A percentile compares a stretch with the other conserved stretches of the same genome.
phyloP scores from a whole-genome alignment of 2,888 invertebrate genomes.

The Papilio elwesi region DNA sequence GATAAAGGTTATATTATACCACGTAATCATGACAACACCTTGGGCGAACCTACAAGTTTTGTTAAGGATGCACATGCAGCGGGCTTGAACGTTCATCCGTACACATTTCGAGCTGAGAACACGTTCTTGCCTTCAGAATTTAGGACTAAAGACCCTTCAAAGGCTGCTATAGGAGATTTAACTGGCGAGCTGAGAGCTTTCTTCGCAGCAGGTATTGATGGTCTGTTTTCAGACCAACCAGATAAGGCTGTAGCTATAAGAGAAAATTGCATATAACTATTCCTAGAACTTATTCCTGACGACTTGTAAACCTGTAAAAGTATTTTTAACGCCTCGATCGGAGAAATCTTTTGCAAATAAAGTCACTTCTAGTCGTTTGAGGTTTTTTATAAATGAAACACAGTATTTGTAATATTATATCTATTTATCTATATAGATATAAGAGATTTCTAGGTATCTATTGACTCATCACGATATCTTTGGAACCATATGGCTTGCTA shows the following conservation, averaged over 20 bases:
- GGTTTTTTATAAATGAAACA: too few relatives aligned
- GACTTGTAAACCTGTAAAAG: too few relatives aligned
- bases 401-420: too few relatives aligned
- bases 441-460: too few relatives aligned
- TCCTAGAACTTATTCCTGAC: constrained; percentile 11
- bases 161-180: constrained; percentile 60
- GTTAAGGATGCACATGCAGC: constrained; percentile 68
- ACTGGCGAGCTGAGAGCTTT: constrained; percentile 66
- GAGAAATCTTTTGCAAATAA: too few relatives aligned
- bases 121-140: constrained; percentile 67
- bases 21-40: constrained; percentile 58
- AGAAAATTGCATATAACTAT: constrained; percentile 12
- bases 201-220: constrained; percentile 71
- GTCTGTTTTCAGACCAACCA: constrained; percentile 76
- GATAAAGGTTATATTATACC: constrained; percentile 75
- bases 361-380: too few relatives aligned
- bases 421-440: too few relatives aligned
- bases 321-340: too few relatives aligned
- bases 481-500: too few relatives aligned
- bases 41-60: constrained; percentile 64
- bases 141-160: constrained; percentile 52
- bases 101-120: constrained; percentile 76
- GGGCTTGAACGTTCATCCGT: constrained; percentile 73
- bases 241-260: constrained; percentile 61
- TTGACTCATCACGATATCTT: too few relatives aligned